Percentiles rank a stretch among this genome's conserved stretches.
These are phyloP conservation scores for Neogobius melanostomus DNA, from an alignment of 2,113 vertebrate species.

Conservation along the genomic window DNA sequence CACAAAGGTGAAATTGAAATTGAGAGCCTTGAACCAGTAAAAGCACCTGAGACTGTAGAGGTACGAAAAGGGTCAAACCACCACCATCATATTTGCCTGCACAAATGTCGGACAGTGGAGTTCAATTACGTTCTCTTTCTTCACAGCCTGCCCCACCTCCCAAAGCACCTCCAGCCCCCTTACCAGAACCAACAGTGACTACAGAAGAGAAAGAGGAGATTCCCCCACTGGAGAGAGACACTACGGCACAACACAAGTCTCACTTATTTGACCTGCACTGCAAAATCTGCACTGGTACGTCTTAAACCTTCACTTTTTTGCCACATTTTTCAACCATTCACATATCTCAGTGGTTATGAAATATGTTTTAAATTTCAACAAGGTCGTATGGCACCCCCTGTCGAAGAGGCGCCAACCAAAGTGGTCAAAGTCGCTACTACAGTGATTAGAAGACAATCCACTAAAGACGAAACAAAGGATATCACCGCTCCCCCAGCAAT, in stretches of 20 bases:
- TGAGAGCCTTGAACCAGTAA: slow-evolving; percentile 91
- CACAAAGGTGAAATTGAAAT: slow-evolving; percentile 99
- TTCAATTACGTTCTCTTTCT: background rate
- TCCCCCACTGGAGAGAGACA: slow-evolving; percentile 79
- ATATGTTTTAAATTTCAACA: background rate
- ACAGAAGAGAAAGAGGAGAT: slow-evolving; percentile 79
- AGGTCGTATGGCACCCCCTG: slow-evolving; percentile 92
- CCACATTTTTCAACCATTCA: background rate
- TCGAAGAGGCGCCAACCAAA: slow-evolving; percentile 80
- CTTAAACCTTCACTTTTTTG: background rate
- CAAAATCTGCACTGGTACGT: slow-evolving; percentile 97
- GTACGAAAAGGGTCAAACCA: slow-evolving; percentile 34
- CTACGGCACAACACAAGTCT: slow-evolving; percentile 91
- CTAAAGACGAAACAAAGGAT: slow-evolving; percentile 81
- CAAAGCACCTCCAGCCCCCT: slow-evolving; percentile 78
- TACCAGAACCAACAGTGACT: slow-evolving; percentile 70
- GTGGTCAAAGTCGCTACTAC: slow-evolving; percentile 91
- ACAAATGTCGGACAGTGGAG: background rate
- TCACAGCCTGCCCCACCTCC: slow-evolving; percentile 73
- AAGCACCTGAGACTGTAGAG: slow-evolving; percentile 85
- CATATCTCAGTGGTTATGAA: background rate
- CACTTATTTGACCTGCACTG: slow-evolving; percentile 97
- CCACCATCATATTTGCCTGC: background rate
- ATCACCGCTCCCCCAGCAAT: slow-evolving; percentile 67
- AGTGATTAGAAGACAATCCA: slow-evolving; percentile 86